Base-by-base conservation (phyloP, 2,888 invertebrate genomes). In the Furcula furcula region DNA sequence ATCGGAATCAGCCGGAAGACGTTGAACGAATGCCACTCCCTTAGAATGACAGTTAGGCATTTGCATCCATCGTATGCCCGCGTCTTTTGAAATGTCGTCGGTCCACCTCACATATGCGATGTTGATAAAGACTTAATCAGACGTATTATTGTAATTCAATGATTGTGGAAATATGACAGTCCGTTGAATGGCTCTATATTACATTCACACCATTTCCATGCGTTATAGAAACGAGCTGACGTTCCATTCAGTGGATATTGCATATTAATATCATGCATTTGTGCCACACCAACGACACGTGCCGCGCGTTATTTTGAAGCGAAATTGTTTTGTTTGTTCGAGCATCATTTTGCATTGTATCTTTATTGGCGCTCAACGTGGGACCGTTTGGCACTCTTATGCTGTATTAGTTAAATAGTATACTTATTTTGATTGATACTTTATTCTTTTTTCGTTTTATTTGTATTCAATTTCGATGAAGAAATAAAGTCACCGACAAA, bases 201-300 rank as follows among this genome's bases (percentile, higher is more conserved):
- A n/a, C 13, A 26, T 10, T 21, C 14, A 6, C 14, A 13, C 14
- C 14, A 9, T 7, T 26, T 12, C 14, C 14, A n/a, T 13, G 2
- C 19, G 12, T 10, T 9, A 12, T 20, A 29, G 20, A 29, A 29
- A 29, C 20, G 14, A 26, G 26, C 14, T 4, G 14, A 9, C 26
- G 26, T 26, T 26, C 14, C 14, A 14, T 26, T 26, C 26, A 26
- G 14, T 14, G 15, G 7, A 13, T 16, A 31, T 23, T 14, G 22
- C 7, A 22, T 21, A 21, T 27, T 32, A 30, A 30, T 30, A 30
- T 15, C 22, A 6, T 22, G 30, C 22, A 30, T 22, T 30, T 21
- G 14, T 22, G 13, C 21, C 13, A 15, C 30, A 14, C 9, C 11
- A 11, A 4, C 30, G 14, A 14, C 7, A 13, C 10, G 21, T 16